Evolutionary conservation across 2,888 invertebrate species (phyloP).

Genomic region (Eurytoma adleriae): DNA sequence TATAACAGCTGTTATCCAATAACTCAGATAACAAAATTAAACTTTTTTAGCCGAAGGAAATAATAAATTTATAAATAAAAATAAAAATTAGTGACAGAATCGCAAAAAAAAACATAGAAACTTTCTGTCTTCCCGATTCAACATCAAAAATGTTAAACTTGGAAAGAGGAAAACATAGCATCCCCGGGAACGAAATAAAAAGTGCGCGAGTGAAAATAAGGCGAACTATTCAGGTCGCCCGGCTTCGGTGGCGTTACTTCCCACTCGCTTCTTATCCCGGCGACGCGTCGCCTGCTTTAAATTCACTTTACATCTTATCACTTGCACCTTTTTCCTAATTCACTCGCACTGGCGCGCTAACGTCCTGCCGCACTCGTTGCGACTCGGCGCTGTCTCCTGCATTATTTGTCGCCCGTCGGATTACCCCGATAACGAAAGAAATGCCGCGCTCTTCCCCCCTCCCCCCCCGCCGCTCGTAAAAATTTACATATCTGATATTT

Average conservation of each 20-base stretch:
- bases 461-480: not conserved
- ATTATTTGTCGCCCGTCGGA: conserved; percentile 16
- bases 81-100: too few relatives aligned
- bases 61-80: too few relatives aligned
- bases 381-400: not conserved
- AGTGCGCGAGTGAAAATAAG: not conserved
- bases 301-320: conserved; percentile 25
- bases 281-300: conserved; percentile 10
- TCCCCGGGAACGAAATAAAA: not conserved
- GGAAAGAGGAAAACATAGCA: not conserved
- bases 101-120: too few relatives aligned
- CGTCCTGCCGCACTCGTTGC: not conserved
- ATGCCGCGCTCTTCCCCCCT: not conserved
- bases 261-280: not conserved
- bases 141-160: not conserved
- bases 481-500: too few relatives aligned
- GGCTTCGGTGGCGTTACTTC: not conserved
- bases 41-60: too few relatives aligned
- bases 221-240: not conserved
- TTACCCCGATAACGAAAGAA: not conserved
- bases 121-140: too few relatives aligned
- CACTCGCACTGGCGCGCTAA: not conserved
- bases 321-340: not conserved
- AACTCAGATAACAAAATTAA: too few relatives aligned
- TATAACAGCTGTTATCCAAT: too few relatives aligned